A percentile compares a stretch with the other conserved stretches of the same genome.
Evolutionary conservation across 2,113 vertebrate species (phyloP).

Genomic region (Todiramphus saurophagus): DNA sequence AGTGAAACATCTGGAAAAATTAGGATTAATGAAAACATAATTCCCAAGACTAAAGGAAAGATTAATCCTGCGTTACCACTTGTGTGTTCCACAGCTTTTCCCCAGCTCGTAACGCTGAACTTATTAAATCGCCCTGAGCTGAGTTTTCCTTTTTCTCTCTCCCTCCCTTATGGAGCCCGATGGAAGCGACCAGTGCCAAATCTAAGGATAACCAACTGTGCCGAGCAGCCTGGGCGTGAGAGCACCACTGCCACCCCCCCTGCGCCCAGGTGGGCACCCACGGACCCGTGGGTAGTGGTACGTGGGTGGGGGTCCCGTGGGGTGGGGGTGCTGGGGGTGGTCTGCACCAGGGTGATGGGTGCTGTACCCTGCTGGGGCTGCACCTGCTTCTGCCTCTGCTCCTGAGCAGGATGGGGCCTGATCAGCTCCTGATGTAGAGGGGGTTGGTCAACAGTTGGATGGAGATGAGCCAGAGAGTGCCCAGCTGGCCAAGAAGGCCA

Average conservation of each 20-base stretch:
- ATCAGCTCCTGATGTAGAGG: accelerated
- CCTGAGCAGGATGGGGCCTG: not conserved
- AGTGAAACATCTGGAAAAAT: constrained; percentile 77
- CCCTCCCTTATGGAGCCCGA: constrained; percentile 22
- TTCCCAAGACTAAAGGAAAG: constrained; percentile 63
- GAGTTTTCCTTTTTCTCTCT: constrained; percentile 40
- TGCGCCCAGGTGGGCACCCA: not conserved
- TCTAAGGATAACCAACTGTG: not conserved
- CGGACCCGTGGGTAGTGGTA: accelerated
- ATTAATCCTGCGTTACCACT: constrained; percentile 62
- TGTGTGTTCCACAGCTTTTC: constrained; percentile 63
- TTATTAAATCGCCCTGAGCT: constrained; percentile 56
- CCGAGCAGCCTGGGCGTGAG: not conserved
- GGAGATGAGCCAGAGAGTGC: too few species aligned
- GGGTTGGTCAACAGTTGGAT: too few species aligned
- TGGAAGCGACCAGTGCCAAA: constrained; percentile 18
- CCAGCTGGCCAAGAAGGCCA: too few species aligned
- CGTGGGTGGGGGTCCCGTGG: accelerated
- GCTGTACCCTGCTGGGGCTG: accelerated
- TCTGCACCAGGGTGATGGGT: not conserved
- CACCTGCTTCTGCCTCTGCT: not conserved
- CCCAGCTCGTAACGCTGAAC: constrained; percentile 54
- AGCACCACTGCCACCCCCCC: accelerated
- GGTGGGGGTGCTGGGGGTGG: not conserved
- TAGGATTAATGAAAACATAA: constrained; percentile 68